Base-by-base conservation (phyloP, 1,140 invertebrate species). In the Camponotus pennsylvanicus region DNA sequence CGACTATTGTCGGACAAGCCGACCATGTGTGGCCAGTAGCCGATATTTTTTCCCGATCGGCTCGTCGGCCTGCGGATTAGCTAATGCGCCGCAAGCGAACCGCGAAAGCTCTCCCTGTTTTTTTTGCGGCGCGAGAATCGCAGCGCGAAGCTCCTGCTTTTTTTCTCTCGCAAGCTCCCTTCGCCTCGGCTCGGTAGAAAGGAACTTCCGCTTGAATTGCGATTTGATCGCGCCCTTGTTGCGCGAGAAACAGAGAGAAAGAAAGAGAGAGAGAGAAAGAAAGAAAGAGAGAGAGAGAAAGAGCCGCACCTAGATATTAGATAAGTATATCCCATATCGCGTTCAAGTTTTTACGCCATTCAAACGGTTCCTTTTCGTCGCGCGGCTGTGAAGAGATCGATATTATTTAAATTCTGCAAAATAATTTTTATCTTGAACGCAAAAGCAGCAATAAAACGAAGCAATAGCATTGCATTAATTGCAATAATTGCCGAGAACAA, bases 51-150 rank as follows among this genome's bases (percentile, higher is more conserved):
- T 27, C 15, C n/a, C 79, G 55, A 83, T 73, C 69, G 55, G 61
- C 55, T 83, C 69, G 11, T 55, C 52, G 27, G 75, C 32, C 59
- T 55, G 59, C 77, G 88, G 88, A 89, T 89, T 89, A 89, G 83
- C 70, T 66, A 76, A 86, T 84, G 69, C 52, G 52, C 49, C 67
- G 67, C 71, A 87, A 77, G 82, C 69, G 88, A 89, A 89, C 88
- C 87, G 76, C 88, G 40, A 66, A 86, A 88, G 76, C 73, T 89
- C 59, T 85, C 61, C 64, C 69, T 49, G 64, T 49, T 70, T 69
- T 80, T 79, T 89, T 86, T 45, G 34, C 63, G 5, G 21, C 66
- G 63, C 84, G 49, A 52, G 49, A 86, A 86, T 86, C 83, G 73
- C 82, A 77, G 67, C 77, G 66, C 84, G 61, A 42, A 59, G 75